Base-by-base conservation (phyloP, 2,888 invertebrate species). In the Pollenia griseotomentosa region DNA sequence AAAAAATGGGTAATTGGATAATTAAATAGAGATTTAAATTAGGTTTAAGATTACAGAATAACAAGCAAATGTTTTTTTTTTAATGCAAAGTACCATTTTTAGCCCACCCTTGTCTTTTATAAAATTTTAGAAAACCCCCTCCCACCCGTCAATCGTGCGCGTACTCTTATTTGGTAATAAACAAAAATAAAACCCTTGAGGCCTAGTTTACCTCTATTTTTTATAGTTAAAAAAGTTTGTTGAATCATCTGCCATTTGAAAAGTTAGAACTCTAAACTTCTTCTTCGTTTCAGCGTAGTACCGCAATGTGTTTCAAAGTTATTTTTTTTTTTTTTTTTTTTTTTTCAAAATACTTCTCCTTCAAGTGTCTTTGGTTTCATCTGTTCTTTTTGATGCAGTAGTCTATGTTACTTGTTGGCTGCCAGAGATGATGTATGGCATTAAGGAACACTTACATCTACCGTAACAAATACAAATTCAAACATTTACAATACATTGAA, bases 231-330 rank as follows among this genome's bases (percentile, higher is more conserved):
- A 81, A 83, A 63, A 66, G 48, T 65, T 59, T 85, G 61, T 63
- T 61, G 68, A 74, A 81, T 73, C 81, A 75, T 57, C 71, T 73
- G 68, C 79, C 40, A 65, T 68, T 33, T 68, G 23, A 61, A 78
- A 61, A 84, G 74, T 83, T 68, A 42, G 12, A 19, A 77, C 61
- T 78, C 23, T 77, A 19, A 19, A 19, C 2, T 73, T 73, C 48
- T 63, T 73, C 23, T 44, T 66, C 42, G 44, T 79, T 73, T 23
- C 19, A 63, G 59, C 44, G 51, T 46, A 68, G 66, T 78, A 63
- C 74, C 74, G 74, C 79, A 82, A 86, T 84, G 55, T 85, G 85
- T 75, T 85, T 71, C 82, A 87, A 87, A 87, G 74, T 85, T 33
- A 33, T 33, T 6, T 33, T 0, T 6, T 6, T 2, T 4, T 33